Evolutionary conservation across 2,113 vertebrate species (phyloP).

Genomic region (Tupaia chinensis): DNA sequence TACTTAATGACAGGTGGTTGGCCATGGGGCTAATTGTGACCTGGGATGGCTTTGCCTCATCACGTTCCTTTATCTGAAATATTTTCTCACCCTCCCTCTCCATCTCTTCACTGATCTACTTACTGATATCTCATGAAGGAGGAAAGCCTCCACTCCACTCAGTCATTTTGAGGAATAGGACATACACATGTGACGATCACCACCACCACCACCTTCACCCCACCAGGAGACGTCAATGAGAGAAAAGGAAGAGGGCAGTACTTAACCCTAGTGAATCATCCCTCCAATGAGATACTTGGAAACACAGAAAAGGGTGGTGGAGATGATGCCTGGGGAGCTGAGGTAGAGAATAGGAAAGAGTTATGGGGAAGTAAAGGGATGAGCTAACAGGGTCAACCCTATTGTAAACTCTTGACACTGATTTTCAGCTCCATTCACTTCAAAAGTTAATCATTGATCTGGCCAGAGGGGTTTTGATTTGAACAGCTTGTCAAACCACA

Average conservation of each 20-base stretch:
- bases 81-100: neutral
- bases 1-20: neutral
- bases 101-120: neutral
- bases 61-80: neutral
- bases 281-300: neutral
- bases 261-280: neutral
- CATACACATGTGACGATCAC: too few species aligned
- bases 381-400: neutral
- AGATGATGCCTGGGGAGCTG: neutral
- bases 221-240: neutral
- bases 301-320: neutral
- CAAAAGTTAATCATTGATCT: conserved; percentile 46
- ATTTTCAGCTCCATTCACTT: conserved; percentile 54
- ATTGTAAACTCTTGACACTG: conserved; percentile 16
- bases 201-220: neutral
- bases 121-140: neutral
- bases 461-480: conserved; percentile 36
- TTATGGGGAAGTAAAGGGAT: neutral
- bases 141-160: neutral
- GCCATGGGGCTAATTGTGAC: neutral
- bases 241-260: neutral
- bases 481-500: conserved; percentile 51
- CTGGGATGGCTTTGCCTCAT: neutral
- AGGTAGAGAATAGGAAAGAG: neutral
- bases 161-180: neutral